phyloP scores from a whole-genome alignment of 2,797 vertebrate genomes.

The Dromococcyx pavoninus region DNA sequence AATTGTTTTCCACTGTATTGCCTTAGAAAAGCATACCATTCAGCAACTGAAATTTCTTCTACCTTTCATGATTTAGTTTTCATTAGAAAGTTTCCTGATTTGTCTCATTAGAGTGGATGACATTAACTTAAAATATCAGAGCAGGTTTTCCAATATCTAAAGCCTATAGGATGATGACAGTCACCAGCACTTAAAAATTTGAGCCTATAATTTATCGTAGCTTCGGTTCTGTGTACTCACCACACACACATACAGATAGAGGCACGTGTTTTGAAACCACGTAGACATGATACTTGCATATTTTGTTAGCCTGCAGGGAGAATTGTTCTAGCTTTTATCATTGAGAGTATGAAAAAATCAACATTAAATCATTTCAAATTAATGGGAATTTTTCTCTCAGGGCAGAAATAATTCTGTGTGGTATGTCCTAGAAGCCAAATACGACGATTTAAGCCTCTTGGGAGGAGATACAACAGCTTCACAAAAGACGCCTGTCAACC shows the following conservation, averaged over 20 bases:
- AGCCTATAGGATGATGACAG: not conserved
- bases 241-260: not conserved
- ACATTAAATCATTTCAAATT: conserved; percentile 29
- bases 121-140: not conserved
- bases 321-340: conserved; percentile 27
- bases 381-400: conserved; percentile 36
- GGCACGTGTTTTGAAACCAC: not conserved
- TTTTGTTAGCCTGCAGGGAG: not conserved
- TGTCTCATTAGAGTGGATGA: not conserved
- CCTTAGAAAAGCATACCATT: not conserved
- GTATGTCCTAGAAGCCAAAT: not conserved
- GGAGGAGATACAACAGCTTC: conserved; percentile 17
- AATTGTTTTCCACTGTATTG: not conserved
- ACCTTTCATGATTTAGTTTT: not conserved
- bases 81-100: not conserved
- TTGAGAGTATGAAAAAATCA: not conserved
- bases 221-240: not conserved
- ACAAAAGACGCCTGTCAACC: conserved; percentile 4
- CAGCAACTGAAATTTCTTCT: not conserved
- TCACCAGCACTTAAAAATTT: not conserved
- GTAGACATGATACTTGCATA: not conserved
- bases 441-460: conserved; percentile 29
- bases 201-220: not conserved
- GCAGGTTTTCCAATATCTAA: not conserved
- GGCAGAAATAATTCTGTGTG: conserved; percentile 22